Base-by-base conservation (phyloP, 1,140 invertebrate species). In the Halyomorpha halys region DNA sequence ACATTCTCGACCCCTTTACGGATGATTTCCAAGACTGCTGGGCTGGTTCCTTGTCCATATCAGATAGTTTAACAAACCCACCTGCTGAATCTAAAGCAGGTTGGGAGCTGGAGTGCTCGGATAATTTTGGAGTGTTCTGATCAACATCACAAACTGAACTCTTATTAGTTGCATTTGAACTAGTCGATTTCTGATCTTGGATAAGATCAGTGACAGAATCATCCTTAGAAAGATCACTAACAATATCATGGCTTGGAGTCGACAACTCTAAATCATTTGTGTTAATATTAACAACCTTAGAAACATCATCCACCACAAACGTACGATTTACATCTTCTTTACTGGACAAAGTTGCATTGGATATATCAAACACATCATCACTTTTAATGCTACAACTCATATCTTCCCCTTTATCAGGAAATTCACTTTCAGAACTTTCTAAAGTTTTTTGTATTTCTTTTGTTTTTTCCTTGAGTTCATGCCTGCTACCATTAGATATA, bases 61-160 rank as follows among this genome's bases (percentile, higher is more conserved):
- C 81, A 4, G 81, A 82, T 2, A 82, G 71, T 64, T 78, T 77
- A 0, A 82, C 81, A 66, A 81, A 82, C 63, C 70, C 68, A 30
- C 15, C 21, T 44, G 15, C 23, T 34, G 23, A 14, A 34, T 30
- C 56, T 44, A 61, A 53, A 63, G 62, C 54, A 13, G 27, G 53
- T 27, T 69, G 61, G 21, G 67, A 65, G 63, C 62, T 47, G 44
- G 63, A 34, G 44, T 63, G 56, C 64, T 67, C 68, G 44, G 64
- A 61, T 39, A 51, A 63, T 61, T 63, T 61, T 53, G 64, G 64
- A 30, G 56, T 59, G 21, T 56, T 56, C 4, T 15, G 59, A 39
- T 67, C 64, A 39, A 5, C 30, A 30, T 54, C 60, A 25, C 34
- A 56, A 39, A 34, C 44, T 34, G 59, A 61, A 44, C 61, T 66